Base-by-base conservation (phyloP, 2,888 invertebrate species). In the Tinea semifulvella region DNA sequence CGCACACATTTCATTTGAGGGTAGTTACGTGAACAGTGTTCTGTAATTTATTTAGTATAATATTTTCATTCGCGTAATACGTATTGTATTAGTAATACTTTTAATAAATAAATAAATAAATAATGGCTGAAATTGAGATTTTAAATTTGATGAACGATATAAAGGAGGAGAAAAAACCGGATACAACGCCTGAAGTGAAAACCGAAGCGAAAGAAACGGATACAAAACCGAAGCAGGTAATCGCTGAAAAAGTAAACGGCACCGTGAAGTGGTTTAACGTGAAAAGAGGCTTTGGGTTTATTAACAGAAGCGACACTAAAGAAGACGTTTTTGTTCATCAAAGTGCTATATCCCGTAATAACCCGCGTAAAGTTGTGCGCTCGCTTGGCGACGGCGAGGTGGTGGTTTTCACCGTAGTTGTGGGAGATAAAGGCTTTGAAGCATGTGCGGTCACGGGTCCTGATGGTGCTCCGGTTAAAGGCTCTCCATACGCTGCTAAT, bases 311-410 rank as follows among this genome's bases (percentile, higher is more conserved):
- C 81, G 95, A 95, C 84, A 94, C 92, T 67, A 92, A 93, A 82
- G 94, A 94, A 81, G 96, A 96, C 82, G 94, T 96, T 53, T 96
- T 96, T 83, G 95, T 96, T 58, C 96, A 96, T 82, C 94, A 94
- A 84, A 87, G 92, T 53, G 95, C 95, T 63, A 95, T 96, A 60
- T 84, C 88, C 47, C 94, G 92, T 76, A 96, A 96, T 84, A 96
- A 96, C 74, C 94, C 94, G 48, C 89, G 89, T 62, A 96, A 96
- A 76, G 91, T 91, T 60, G 92, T 95, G 57, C 87, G 95, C 61
- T 94, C 94, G 65, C 93, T 96, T 50, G 94, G 94, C 53, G 94
- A 94, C 75, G 94, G 93, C 46, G 94, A 94, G 75, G 85, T 88
- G 50, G 95, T 96, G 48, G 93, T 94, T 68, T 96, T 96, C 75